phyloP scores from a whole-genome alignment of 2,113 vertebrate species.

The Empidonax alnorum region DNA sequence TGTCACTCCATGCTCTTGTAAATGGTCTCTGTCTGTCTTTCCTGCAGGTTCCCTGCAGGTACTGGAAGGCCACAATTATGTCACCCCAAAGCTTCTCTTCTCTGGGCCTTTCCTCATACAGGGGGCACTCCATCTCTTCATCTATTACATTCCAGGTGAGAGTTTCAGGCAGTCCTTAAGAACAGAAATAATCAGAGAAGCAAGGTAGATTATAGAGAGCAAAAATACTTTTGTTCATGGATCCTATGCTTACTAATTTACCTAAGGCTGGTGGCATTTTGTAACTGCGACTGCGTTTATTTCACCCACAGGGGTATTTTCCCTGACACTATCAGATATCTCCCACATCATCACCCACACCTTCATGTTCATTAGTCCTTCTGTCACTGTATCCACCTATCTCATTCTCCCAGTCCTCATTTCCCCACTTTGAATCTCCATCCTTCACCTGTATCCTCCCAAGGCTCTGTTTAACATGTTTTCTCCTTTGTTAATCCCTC shows the following conservation, averaged over 20 bases:
- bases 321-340: neutral
- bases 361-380: neutral
- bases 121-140: neutral
- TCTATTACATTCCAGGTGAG: neutral
- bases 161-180: neutral
- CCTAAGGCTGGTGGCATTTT: neutral
- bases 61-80: neutral
- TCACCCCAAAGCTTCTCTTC: neutral
- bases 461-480: neutral
- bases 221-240: neutral
- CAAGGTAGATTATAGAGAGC: neutral
- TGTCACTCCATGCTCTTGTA: neutral
- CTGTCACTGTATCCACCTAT: neutral
- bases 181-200: neutral
- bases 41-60: neutral
- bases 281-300: neutral
- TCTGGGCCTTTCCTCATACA: neutral
- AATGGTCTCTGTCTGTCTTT: neutral
- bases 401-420: neutral
- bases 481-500: neutral
- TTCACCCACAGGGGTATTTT: neutral
- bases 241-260: neutral
- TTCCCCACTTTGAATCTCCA: neutral
- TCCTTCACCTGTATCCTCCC: neutral
- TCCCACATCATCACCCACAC: too few species aligned